These are phyloP conservation scores for Drosophila parthenogenetica DNA, from an alignment of 2,888 invertebrate species.

Conservation along the genomic window DNA sequence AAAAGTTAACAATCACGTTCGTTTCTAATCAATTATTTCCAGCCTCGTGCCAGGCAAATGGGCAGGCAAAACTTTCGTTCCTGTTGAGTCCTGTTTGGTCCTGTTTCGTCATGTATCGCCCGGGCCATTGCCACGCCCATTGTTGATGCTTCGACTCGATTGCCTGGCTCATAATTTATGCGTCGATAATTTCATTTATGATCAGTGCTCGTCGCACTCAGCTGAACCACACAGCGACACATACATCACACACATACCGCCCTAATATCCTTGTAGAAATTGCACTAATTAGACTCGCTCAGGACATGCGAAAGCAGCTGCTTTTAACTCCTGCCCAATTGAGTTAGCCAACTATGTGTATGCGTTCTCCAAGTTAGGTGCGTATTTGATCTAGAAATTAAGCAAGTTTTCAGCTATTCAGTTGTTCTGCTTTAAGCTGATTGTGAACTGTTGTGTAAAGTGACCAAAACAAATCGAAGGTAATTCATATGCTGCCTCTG, in stretches of 20 bases:
- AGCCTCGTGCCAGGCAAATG: slow-evolving; percentile 40
- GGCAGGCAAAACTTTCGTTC: slow-evolving; percentile 51
- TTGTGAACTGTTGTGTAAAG: neutral
- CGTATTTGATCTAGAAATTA: slow-evolving; percentile 3
- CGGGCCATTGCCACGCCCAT: slow-evolving; percentile 30
- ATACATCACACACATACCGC: neutral
- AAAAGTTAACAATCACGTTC: slow-evolving; percentile 80
- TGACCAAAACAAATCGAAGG: slow-evolving; percentile 39
- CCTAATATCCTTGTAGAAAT: slow-evolving; percentile 20
- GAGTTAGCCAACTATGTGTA: slow-evolving; percentile 32
- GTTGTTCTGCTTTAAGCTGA: slow-evolving; percentile 10
- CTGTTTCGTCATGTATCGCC: neutral
- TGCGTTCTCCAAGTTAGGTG: neutral
- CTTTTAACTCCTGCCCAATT: slow-evolving; percentile 26
- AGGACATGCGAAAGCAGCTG: slow-evolving; percentile 27
- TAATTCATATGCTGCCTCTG: slow-evolving; percentile 29
- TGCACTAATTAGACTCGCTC: slow-evolving; percentile 37
- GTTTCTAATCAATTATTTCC: slow-evolving; percentile 77
- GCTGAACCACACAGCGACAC: neutral
- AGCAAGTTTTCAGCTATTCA: neutral
- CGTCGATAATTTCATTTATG: slow-evolving; percentile 63
- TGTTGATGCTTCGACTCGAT: slow-evolving; percentile 20
- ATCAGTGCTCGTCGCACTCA: slow-evolving; percentile 44
- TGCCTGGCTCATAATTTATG: slow-evolving; percentile 46
- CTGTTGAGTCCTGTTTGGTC: slow-evolving; percentile 16